Percentiles rank a stretch among this genome's conserved stretches.
phyloP scores from a whole-genome alignment of 2,797 vertebrate species.

The Pseudomugil gertrudae region DNA sequence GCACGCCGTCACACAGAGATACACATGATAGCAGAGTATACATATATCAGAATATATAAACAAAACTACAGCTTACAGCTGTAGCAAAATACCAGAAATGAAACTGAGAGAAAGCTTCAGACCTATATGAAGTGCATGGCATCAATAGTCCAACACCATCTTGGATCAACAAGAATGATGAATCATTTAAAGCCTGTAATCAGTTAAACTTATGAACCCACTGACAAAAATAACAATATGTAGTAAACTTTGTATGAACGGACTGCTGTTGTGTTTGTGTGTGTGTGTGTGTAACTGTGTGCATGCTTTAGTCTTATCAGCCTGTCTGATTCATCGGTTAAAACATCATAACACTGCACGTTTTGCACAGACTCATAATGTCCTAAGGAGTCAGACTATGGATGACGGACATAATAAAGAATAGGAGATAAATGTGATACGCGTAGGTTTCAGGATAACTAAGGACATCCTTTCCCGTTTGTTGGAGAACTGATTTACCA shows the following conservation, averaged over 20 bases:
- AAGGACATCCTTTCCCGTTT: no score
- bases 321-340: slow-evolving; percentile 47
- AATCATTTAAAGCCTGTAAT: slow-evolving; percentile 28
- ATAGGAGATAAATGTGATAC: neutral
- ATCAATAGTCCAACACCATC: slow-evolving; percentile 25
- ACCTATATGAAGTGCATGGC: slow-evolving; percentile 3
- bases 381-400: neutral
- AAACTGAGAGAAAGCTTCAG: slow-evolving; percentile 5
- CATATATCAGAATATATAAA: slow-evolving; percentile 29
- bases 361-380: slow-evolving; percentile 11
- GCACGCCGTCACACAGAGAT: slow-evolving; percentile 4
- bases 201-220: slow-evolving; percentile 17
- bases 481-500: no score
- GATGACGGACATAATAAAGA: neutral
- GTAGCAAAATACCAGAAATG: slow-evolving; percentile 15
- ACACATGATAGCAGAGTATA: slow-evolving; percentile 1
- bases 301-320: slow-evolving; percentile 23
- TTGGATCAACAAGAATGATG: slow-evolving; percentile 10
- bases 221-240: slow-evolving; percentile 21
- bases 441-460: no score
- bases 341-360: slow-evolving; percentile 37
- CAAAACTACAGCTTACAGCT: slow-evolving; percentile 5
- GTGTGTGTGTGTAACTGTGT: neutral
- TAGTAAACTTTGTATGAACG: slow-evolving; percentile 16
- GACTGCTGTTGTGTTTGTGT: slow-evolving; percentile 5